A percentile compares a stretch with the other conserved stretches of the same genome.
Evolutionary conservation across 53 echinoderm and acorn worm genomes (phyloP).

Genomic region (Apostichopus leukothele): DNA sequence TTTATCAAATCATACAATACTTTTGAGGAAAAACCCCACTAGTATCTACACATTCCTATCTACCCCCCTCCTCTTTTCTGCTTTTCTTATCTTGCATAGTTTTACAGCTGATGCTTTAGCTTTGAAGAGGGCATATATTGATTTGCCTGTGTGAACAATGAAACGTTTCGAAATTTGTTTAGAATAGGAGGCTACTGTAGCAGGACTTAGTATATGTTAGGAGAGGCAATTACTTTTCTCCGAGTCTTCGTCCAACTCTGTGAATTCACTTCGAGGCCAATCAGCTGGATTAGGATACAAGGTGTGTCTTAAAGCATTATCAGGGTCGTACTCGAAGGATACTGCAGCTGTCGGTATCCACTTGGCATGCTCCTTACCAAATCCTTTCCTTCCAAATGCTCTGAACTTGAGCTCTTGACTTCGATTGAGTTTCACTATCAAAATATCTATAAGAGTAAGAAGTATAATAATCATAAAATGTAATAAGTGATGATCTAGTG

Average conservation of each 20-base stretch:
- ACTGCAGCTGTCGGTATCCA: conserved; percentile 95
- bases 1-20: too few relatives aligned
- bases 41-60: too few relatives aligned
- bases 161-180: too few relatives aligned
- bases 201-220: background rate
- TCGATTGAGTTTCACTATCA: conserved; percentile 92
- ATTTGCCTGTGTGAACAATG: too few relatives aligned
- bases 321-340: conserved; percentile 96
- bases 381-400: conserved; percentile 92
- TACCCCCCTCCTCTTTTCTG: too few relatives aligned
- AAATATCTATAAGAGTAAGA: conserved; percentile 62
- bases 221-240: conserved; percentile 16
- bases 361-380: conserved; percentile 97
- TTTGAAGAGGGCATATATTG: too few relatives aligned
- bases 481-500: too few relatives aligned
- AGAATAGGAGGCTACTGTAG: too few relatives aligned
- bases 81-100: too few relatives aligned
- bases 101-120: too few relatives aligned
- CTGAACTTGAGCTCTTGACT: conserved; percentile 91
- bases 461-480: background rate
- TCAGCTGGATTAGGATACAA: conserved; percentile 88
- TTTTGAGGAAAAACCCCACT: too few relatives aligned
- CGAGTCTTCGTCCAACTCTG: conserved; percentile 76
- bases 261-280: conserved; percentile 95
- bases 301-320: conserved; percentile 85